Evolutionary conservation across 2,888 invertebrate species (phyloP), one percentile per base, ranked within the genome.

Genomic region (Masnerella sp.): DNA sequence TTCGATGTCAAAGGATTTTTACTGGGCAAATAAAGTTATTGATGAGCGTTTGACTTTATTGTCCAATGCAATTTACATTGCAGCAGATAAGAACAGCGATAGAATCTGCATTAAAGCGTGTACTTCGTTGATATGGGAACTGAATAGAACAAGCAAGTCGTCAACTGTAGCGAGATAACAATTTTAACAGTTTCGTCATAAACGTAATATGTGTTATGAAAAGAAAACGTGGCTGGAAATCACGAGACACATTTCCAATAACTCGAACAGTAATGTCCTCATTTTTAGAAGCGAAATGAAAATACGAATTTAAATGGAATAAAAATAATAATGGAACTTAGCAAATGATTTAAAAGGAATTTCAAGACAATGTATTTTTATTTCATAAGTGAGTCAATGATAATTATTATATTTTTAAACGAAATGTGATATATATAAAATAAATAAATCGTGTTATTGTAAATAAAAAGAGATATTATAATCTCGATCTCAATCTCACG

Each of bases 71-170:
- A 51, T 51, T 56, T 49, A 52, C 62, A 65, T 68, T 76, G 64
- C 49, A 74, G 52, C 59, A 59, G 76, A 79, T 79, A 77, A 28
- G 69, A 80, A 79, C 77, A 78, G 78, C 78, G 78, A 82, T 82
- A 82, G 62, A 75, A 59, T 72, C 76, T 76, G 76, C 69, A 78
- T 78, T 73, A 74, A 70, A 76, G 65, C 61, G 47, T 70, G 70
- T 77, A 80, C 42, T 81, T 79, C 74, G 77, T 72, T 76, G 25
- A 67, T 67, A 59, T 17, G 49, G 30, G 42, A 32, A 54, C 18
- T 65, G 38, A 65, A 61, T 61, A 72, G 72, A 70, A 34, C 65
- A 47, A 61, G 59, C 62, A 70, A 65, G 45, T 47, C 42, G 22
- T 51, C 45, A 54, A 59, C 47, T 30, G n/a, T 32, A 25, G 42